Conservation (phyloP, 2,888 invertebrate species). For the Megastigmus dorsalis region DNA sequence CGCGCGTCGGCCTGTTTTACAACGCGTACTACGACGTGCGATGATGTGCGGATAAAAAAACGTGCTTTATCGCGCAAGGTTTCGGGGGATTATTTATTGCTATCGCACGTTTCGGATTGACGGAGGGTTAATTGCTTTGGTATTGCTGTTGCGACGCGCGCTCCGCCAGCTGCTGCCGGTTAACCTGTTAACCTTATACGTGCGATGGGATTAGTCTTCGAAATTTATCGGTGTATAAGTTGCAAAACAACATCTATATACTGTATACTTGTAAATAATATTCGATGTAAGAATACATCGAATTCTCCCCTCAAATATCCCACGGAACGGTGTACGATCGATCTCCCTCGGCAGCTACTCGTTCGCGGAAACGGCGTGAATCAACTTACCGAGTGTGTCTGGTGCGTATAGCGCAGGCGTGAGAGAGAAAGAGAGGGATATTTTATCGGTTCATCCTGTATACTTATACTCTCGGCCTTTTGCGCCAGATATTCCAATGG, state of each 20-base stretch:
- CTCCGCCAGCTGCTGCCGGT: too few relatives aligned
- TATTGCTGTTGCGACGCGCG: too few relatives aligned
- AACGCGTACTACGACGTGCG: not conserved
- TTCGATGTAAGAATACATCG: too few relatives aligned
- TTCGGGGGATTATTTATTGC: constrained; percentile 1
- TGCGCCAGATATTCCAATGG: not conserved
- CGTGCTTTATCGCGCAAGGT: constrained; percentile 22
- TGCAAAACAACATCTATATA: too few relatives aligned
- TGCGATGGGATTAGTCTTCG: too few relatives aligned
- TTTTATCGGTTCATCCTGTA: constrained; percentile 41
- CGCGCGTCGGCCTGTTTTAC: too few relatives aligned
- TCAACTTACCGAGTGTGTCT: not conserved
- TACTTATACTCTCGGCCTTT: constrained; percentile 25
- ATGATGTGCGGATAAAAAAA: constrained; percentile 21
- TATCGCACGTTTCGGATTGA: constrained; percentile 9
- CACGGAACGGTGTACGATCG: constrained; percentile 27
- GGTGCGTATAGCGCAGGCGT: too few relatives aligned
- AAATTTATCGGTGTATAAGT: too few relatives aligned
- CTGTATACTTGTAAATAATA: too few relatives aligned
- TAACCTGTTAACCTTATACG: too few relatives aligned
- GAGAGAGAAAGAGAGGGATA: too few relatives aligned
- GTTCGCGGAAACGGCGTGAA: constrained; percentile 28
- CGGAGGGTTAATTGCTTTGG: constrained; percentile 12
- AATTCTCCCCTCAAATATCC: too few relatives aligned
- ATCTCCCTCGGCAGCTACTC: not conserved